A percentile compares a stretch with the other conserved stretches of the same genome.
Conservation (phyloP, 1,140 invertebrate genomes). For the Lasioglossum baleicum region DNA sequence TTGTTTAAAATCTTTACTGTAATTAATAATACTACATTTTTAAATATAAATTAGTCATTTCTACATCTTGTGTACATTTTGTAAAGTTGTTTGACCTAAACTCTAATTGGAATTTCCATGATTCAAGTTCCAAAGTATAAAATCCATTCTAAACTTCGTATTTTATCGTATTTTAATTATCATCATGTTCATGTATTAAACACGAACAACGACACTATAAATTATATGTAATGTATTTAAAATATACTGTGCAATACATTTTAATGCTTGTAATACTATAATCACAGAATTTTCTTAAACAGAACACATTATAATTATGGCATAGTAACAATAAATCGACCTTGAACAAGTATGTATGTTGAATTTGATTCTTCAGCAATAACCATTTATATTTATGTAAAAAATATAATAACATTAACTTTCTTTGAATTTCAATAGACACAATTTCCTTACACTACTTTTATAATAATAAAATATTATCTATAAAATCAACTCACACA, state of each 20-base stretch:
- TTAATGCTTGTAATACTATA: background rate
- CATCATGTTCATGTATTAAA: too few relatives aligned
- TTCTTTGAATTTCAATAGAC: background rate
- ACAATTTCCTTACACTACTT: background rate
- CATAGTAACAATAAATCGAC: background rate
- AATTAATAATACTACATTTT: too few relatives aligned
- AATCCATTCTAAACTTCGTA: too few relatives aligned
- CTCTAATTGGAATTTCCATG: too few relatives aligned
- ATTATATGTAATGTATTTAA: background rate
- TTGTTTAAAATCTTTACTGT: too few relatives aligned
- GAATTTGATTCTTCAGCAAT: background rate
- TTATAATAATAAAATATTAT: background rate
- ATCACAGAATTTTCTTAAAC: background rate
- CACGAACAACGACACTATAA: too few relatives aligned
- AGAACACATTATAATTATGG: background rate
- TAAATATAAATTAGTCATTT: too few relatives aligned
- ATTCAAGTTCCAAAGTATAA: too few relatives aligned
- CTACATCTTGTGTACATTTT: too few relatives aligned
- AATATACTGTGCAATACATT: background rate
- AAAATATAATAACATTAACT: background rate
- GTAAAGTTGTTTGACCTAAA: too few relatives aligned
- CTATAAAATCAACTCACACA: background rate
- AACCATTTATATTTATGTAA: too few relatives aligned
- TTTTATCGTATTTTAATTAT: too few relatives aligned
- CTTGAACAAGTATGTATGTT: background rate